Evolutionary conservation across 2,888 invertebrate species (phyloP).

Genomic region (Pantelozetes paolii): DNA sequence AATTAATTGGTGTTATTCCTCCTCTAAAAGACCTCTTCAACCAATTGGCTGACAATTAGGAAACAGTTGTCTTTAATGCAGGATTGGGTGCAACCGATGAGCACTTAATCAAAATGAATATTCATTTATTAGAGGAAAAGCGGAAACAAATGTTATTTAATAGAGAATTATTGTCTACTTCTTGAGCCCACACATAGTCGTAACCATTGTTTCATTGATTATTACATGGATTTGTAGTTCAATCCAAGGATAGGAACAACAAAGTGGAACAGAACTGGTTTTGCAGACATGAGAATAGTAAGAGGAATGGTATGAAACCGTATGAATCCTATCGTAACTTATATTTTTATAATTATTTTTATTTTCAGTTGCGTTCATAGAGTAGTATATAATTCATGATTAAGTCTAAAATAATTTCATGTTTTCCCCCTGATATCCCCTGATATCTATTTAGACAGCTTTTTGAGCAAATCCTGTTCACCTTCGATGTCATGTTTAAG

Average conservation of each 20-base stretch:
- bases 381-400: not conserved
- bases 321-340: not conserved
- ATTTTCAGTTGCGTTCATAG: not conserved
- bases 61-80: not conserved
- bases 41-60: not conserved
- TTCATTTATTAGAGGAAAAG: not conserved
- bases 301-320: not conserved
- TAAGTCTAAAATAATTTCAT: not conserved
- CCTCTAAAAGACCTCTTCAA: not conserved
- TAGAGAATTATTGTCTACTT: slow-evolving; percentile 12
- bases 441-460: slow-evolving; percentile 32
- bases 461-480: slow-evolving; percentile 22
- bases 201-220: not conserved
- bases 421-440: no score
- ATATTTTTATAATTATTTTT: not conserved
- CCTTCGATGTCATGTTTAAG: slow-evolving; percentile 12
- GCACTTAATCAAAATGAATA: not conserved
- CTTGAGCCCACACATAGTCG: not conserved
- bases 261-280: slow-evolving; percentile 12
- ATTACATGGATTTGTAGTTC: not conserved
- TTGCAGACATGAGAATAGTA: not conserved
- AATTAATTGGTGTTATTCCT: slow-evolving; percentile 22
- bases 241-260: not conserved
- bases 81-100: slow-evolving; percentile 12
- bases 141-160: slow-evolving; percentile 3